Percentiles rank a stretch among this genome's conserved stretches.
phyloP scores from a whole-genome alignment of 2,888 invertebrate species.

The Branchellion lobata region DNA sequence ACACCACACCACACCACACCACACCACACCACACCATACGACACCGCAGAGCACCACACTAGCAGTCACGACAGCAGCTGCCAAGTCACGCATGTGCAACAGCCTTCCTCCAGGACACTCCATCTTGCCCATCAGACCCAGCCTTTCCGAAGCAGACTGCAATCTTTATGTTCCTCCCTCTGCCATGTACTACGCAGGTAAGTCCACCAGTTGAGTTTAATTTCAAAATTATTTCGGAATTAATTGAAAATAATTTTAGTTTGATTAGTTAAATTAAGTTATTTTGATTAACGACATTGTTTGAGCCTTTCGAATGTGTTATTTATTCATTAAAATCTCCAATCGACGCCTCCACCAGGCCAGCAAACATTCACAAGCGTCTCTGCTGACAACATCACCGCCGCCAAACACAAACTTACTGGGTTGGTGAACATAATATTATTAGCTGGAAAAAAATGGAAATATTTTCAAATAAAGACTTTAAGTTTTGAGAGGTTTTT shows the following conservation, averaged over 20 bases:
- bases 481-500: not conserved
- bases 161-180: conserved; percentile 38
- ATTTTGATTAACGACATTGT: too few species aligned
- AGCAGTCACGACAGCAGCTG: not conserved
- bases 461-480: not conserved
- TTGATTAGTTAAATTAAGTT: too few species aligned
- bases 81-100: conserved; percentile 42
- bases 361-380: conserved; percentile 44
- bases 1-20: not conserved
- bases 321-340: too few species aligned
- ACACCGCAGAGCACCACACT: not conserved
- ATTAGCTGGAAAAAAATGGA: not conserved
- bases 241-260: not conserved
- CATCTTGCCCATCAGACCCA: conserved; percentile 46
- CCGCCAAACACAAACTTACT: conserved; percentile 36
- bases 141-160: conserved; percentile 46
- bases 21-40: not conserved
- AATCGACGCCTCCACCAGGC: not conserved
- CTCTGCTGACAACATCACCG: conserved; percentile 44
- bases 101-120: conserved; percentile 44
- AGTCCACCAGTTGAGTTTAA: too few species aligned
- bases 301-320: too few species aligned
- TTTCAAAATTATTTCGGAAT: not conserved
- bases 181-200: conserved; percentile 4
- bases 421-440: conserved; percentile 10